Conservation (phyloP, 2,797 vertebrate species). For the Pangasius macronema region DNA sequence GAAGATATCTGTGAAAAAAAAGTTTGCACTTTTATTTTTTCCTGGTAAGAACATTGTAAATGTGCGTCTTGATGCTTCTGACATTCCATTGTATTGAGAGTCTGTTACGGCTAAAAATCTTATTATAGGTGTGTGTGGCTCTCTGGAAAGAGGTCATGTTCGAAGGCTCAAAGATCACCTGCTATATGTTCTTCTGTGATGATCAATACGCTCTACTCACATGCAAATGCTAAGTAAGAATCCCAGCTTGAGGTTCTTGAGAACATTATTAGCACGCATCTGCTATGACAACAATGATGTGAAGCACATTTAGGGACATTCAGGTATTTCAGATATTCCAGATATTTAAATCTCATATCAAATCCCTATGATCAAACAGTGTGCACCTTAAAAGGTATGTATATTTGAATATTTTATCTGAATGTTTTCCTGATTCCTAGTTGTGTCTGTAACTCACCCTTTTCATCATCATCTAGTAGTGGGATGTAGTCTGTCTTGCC, state of each 20-base stretch:
- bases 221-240: background rate
- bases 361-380: too few species aligned
- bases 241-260: background rate
- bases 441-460: conserved; percentile 46
- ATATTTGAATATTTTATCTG: background rate
- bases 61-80: background rate
- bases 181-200: background rate
- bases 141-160: background rate
- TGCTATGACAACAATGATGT: background rate
- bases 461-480: conserved; percentile 81
- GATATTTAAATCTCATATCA: background rate
- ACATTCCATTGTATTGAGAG: background rate
- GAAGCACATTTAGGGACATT: background rate
- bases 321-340: background rate
- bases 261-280: background rate
- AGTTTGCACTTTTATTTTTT: background rate
- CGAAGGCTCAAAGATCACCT: background rate
- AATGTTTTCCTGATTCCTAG: background rate
- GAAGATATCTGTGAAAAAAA: background rate
- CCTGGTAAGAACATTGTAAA: background rate
- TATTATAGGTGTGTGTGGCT: background rate
- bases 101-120: background rate
- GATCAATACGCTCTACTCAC: background rate
- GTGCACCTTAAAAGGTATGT: background rate
- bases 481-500: conserved; percentile 90